Conservation (phyloP, 2,113 vertebrate genomes). For the Ranitomeya imitator region DNA sequence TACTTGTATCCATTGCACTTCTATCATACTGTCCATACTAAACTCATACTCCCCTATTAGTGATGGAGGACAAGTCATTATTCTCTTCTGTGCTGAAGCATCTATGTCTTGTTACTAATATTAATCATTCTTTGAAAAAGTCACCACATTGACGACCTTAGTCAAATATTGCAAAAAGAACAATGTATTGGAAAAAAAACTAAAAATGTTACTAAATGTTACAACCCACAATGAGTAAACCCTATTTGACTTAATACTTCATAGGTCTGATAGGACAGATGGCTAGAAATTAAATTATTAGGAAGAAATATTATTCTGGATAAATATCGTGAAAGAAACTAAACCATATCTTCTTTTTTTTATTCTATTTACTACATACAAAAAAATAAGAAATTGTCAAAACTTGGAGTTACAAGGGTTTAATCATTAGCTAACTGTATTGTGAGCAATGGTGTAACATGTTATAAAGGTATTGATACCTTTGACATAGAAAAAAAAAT, state of each 20-base stretch:
- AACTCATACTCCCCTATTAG: not conserved
- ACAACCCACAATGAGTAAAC: not conserved
- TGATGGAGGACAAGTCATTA: not conserved
- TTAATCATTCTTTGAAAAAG: not conserved
- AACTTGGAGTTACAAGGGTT: not conserved
- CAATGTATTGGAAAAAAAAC: not conserved
- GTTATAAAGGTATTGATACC: too few species aligned
- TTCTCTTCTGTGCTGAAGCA: not conserved
- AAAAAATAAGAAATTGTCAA: not conserved
- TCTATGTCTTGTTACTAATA: not conserved
- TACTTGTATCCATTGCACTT: not conserved
- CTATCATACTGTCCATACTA: not conserved
- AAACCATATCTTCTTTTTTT: too few species aligned
- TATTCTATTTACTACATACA: too few species aligned
- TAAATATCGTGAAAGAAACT: too few species aligned
- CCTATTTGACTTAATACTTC: too few species aligned
- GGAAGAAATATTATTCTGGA: too few species aligned
- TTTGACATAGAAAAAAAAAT: too few species aligned
- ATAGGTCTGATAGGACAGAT: too few species aligned
- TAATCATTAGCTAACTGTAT: not conserved
- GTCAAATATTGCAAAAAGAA: not conserved
- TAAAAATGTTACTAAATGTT: not conserved
- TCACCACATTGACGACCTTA: not conserved
- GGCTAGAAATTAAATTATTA: too few species aligned
- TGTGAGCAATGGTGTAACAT: not conserved